Conservation (phyloP, 2,888 invertebrate species). For the Stenolophus ochropezus region DNA sequence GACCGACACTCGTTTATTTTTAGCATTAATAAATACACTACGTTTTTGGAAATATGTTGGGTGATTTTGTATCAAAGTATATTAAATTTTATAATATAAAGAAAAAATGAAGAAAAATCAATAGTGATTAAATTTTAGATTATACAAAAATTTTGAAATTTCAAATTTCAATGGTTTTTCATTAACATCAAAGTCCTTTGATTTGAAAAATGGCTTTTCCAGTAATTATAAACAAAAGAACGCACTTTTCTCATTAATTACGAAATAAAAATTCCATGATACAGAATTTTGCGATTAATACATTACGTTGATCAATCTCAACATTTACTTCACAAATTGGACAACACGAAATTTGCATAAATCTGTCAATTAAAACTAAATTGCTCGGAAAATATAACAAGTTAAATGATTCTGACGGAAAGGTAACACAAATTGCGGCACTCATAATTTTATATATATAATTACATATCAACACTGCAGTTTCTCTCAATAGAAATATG, state of each 20-base stretch:
- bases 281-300: not conserved
- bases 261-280: not conserved
- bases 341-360: constrained; percentile 54
- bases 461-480: not conserved
- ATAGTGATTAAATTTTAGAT: too few species aligned
- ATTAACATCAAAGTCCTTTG: too few species aligned
- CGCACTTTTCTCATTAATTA: not conserved
- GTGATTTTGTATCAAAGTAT: too few species aligned
- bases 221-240: constrained; percentile 8
- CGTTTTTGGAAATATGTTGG: too few species aligned
- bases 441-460: constrained; percentile 30
- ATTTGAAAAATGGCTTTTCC: not conserved
- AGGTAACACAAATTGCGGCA: not conserved
- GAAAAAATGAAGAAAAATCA: too few species aligned
- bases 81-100: too few species aligned
- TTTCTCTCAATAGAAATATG: not conserved
- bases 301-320: constrained; percentile 8
- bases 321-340: constrained; percentile 15
- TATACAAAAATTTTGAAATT: too few species aligned
- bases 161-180: too few species aligned
- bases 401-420: constrained; percentile 16
- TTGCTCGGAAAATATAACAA: constrained; percentile 22
- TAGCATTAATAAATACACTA: too few species aligned
- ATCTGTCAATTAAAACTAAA: constrained; percentile 50
- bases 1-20: too few species aligned